Evolutionary conservation across 2,797 vertebrate genomes (phyloP).

Genomic region (Spea hammondii): DNA sequence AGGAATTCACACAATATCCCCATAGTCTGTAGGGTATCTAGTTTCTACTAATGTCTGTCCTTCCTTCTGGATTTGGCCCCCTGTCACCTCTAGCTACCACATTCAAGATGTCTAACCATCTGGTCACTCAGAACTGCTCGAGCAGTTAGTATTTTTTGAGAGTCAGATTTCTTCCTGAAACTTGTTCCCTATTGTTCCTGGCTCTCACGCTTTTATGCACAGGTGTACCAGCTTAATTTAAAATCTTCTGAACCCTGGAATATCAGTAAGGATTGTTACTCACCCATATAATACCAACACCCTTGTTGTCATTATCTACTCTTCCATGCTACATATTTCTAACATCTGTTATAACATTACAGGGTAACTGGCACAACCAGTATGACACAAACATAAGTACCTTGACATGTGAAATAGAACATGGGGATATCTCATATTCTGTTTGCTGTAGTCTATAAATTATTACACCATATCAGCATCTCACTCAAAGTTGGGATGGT

Average conservation of each 20-base stretch:
- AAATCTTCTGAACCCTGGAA: background rate
- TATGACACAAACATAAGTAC: too few relatives aligned
- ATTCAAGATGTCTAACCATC: conserved; percentile 60
- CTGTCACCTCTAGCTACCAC: conserved; percentile 46
- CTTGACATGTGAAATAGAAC: too few relatives aligned
- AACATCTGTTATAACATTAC: too few relatives aligned
- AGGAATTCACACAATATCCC: conserved; percentile 42
- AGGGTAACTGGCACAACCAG: too few relatives aligned
- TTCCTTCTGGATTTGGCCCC: conserved; percentile 50
- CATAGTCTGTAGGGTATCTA: conserved; percentile 39
- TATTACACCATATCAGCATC: too few relatives aligned
- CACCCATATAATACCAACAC: background rate
- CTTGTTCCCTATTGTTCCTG: conserved; percentile 50
- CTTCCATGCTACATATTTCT: too few relatives aligned
- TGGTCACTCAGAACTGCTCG: conserved; percentile 56
- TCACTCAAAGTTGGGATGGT: too few relatives aligned
- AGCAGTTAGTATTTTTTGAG: conserved; percentile 52
- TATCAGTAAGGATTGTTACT: background rate
- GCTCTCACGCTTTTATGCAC: conserved; percentile 19
- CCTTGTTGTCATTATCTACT: background rate
- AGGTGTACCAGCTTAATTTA: conserved; percentile 20
- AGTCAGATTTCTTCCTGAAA: conserved; percentile 53
- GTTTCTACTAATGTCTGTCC: conserved; percentile 54
- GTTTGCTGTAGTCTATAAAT: too few relatives aligned
- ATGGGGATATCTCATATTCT: too few relatives aligned